Evolutionary conservation across 2,888 invertebrate species (phyloP).

Genomic region (Tachystola acroxantha): DNA sequence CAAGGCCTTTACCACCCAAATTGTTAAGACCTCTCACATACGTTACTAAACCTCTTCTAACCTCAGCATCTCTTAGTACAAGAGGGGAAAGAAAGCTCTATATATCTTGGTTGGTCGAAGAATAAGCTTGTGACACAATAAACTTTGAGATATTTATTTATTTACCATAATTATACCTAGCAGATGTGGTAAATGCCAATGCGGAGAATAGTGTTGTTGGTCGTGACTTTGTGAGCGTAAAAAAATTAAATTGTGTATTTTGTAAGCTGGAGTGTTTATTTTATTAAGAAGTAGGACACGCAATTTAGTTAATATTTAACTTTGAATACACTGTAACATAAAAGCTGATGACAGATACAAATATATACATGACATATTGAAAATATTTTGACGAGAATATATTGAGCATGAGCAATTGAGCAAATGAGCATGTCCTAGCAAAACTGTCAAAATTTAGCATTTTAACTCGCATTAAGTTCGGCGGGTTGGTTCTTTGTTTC

Average conservation of each 20-base stretch:
- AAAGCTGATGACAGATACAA: no score
- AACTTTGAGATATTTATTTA: conserved; percentile 63
- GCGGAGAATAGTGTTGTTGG: conserved; percentile 2
- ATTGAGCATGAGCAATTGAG: no score
- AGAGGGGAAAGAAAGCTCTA: conserved; percentile 22
- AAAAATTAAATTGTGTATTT: conserved; percentile 5
- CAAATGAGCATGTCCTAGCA: no score
- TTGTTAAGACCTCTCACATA: conserved; percentile 19
- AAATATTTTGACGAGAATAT: no score
- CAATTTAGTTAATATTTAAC: no score
- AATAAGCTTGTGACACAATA: conserved; percentile 66
- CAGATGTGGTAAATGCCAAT: conserved; percentile 46
- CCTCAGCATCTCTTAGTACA: neutral
- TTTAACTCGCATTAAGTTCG: no score
- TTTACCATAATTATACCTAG: conserved; percentile 58
- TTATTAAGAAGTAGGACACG: neutral
- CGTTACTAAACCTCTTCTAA: conserved; percentile 1
- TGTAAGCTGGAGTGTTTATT: neutral
- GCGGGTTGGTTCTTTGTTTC: no score
- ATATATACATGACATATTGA: no score
- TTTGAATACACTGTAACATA: no score
- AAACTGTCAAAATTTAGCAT: no score
- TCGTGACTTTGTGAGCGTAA: conserved; percentile 5
- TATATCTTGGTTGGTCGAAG: conserved; percentile 25
- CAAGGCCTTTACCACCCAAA: conserved; percentile 51